Conservation (phyloP, 2,113 vertebrate genomes). For the Brienomyrus longianalis region DNA sequence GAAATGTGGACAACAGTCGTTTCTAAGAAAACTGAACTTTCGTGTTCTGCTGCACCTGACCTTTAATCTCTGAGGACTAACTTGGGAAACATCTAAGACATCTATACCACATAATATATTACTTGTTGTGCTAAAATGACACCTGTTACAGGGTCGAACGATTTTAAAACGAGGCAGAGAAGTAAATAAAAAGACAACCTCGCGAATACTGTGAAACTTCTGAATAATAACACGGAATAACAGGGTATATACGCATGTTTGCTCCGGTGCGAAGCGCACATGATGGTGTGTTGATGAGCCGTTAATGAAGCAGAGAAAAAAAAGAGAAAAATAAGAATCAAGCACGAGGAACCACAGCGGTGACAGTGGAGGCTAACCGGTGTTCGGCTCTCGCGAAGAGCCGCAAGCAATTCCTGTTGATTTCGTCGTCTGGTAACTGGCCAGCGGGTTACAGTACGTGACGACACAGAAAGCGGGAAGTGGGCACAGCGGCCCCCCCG, state of each 20-base stretch:
- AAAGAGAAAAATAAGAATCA: conserved; percentile 12
- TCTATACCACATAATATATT: not conserved
- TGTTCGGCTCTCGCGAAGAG: conserved; percentile 41
- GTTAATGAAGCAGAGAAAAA: not conserved
- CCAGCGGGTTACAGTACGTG: conserved; percentile 47
- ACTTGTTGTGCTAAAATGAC: not conserved
- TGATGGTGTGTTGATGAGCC: not conserved
- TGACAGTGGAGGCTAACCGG: conserved; percentile 55
- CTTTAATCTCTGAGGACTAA: not conserved
- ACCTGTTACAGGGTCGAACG: not conserved
- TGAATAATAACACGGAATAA: not conserved
- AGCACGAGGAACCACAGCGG: conserved; percentile 57
- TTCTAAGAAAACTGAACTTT: not conserved
- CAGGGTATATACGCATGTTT: not conserved
- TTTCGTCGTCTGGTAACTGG: conserved; percentile 37
- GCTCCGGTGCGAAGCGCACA: not conserved
- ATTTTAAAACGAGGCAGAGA: not conserved
- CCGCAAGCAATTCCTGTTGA: conserved; percentile 44
- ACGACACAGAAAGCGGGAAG: conserved; percentile 64
- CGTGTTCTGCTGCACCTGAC: not conserved
- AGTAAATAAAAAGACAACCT: not conserved
- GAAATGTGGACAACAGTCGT: not conserved
- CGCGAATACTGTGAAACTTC: not conserved
- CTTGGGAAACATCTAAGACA: not conserved
- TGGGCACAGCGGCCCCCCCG: conserved; percentile 61